Base-by-base conservation (phyloP, 1,140 invertebrate species). In the Pseudomyrmex flavicornis region DNA sequence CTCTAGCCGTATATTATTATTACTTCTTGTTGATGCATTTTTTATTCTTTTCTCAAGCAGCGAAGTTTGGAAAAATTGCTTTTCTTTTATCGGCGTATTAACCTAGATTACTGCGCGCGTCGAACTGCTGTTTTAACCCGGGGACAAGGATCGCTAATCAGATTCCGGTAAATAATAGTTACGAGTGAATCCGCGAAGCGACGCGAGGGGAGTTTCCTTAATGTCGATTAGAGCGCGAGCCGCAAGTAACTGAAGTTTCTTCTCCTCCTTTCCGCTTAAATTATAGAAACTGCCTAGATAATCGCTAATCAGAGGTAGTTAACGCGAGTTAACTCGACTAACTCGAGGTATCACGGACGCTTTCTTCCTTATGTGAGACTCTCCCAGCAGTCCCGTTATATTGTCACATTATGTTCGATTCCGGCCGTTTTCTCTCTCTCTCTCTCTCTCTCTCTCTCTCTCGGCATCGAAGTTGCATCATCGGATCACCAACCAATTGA, bases 401-500 rank as follows among this genome's bases (percentile, higher is more conserved):
- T 80, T 72, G 66, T 80, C 54, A 66, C 44, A 13, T 68, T 35
- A 8, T 44, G 7, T 22, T 70, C 76, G 9, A 77, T 52, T 79
- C 35, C 44, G 46, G 52, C 44, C 20, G 22, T 80, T 80, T 80
- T 82, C 54, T 46, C 44, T 17, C 17, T 46, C 44, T 15, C 12
- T 82, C 54, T 46, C 44, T 82, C 54, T 46, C 44, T 46, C 44
- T 82, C 54, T 46, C 44, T 82, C 54, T 46, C 44, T 46, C 44
- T 15, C 12, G 58, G 13, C 46, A 22, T 73, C 56, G 12, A 82
- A 82, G 58, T 75, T 74, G 56, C 69, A 62, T 79, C 50, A 56
- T 82, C 48, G 72, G 48, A 82, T 61, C 56, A 74, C 20, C 20
- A 52, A 82, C 20, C 20, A 61, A 82, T 74, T 62, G 68, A 20